These are phyloP conservation scores for Hyalella azteca DNA, from an alignment of 2,888 invertebrate genomes.

Conservation along the genomic window DNA sequence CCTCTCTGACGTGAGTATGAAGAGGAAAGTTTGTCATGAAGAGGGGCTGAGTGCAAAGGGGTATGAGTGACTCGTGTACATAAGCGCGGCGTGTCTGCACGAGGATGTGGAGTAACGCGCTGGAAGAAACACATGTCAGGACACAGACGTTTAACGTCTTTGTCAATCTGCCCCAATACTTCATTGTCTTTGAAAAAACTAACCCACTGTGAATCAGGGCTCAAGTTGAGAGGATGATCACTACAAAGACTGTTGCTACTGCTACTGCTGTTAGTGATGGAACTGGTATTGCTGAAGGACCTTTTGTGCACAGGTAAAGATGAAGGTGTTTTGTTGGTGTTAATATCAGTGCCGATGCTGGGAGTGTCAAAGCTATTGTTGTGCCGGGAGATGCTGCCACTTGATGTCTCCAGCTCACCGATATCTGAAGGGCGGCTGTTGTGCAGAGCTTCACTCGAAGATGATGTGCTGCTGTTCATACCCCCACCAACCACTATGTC, in stretches of 20 bases:
- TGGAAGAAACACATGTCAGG: slow-evolving; percentile 89
- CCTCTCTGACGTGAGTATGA: slow-evolving; percentile 32
- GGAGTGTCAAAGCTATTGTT: neutral
- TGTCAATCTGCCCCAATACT: slow-evolving; percentile 95
- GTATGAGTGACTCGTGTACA: slow-evolving; percentile 88
- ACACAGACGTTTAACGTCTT: slow-evolving; percentile 80
- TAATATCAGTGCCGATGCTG: neutral
- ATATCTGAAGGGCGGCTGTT: neutral
- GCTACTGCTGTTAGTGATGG: slow-evolving; percentile 58
- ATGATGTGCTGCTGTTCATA: neutral
- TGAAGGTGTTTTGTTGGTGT: neutral
- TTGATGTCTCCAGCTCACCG: neutral
- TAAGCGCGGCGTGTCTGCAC: slow-evolving; percentile 66
- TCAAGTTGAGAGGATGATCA: slow-evolving; percentile 93
- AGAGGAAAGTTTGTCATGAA: slow-evolving; percentile 67
- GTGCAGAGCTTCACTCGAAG: slow-evolving; percentile 5
- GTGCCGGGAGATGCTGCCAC: neutral
- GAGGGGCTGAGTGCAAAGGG: slow-evolving; percentile 83
- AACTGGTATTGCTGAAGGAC: neutral
- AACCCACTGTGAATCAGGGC: slow-evolving; percentile 94
- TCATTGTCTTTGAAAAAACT: slow-evolving; percentile 97
- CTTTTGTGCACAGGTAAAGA: neutral
- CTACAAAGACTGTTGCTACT: slow-evolving; percentile 60
- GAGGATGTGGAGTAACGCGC: slow-evolving; percentile 89
- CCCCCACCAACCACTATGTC: neutral